These are phyloP conservation scores for Sarcophaga peregrina DNA, from an alignment of 1,140 invertebrate species.

Conservation along the genomic window DNA sequence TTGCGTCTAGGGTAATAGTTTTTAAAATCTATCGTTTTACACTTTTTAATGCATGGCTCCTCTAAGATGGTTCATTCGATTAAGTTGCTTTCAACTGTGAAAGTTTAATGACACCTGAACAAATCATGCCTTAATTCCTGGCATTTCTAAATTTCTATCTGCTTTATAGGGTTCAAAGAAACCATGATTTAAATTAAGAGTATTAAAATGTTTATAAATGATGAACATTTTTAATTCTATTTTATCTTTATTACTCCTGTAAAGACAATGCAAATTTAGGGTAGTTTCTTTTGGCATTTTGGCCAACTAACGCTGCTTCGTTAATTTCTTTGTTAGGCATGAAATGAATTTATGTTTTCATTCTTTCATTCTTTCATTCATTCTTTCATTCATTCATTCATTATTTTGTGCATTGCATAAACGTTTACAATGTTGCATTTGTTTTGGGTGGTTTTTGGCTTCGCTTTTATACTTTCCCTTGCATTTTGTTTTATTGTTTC, in stretches of 20 bases:
- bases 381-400: neutral
- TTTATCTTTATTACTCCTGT: too few species aligned
- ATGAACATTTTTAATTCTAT: too few species aligned
- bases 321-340: neutral
- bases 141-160: too few species aligned
- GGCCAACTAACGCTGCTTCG: neutral
- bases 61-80: too few species aligned
- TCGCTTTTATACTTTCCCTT: too few species aligned
- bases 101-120: too few species aligned
- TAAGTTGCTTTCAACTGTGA: too few species aligned
- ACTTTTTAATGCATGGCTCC: too few species aligned
- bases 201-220: neutral
- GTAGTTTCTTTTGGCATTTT: neutral
- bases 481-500: too few species aligned
- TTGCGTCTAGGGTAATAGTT: too few species aligned
- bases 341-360: neutral
- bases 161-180: neutral
- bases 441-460: neutral
- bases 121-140: too few species aligned
- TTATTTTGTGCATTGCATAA: neutral
- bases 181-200: neutral
- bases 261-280: neutral
- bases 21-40: too few species aligned
- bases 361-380: neutral
- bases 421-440: neutral